Evolutionary conservation across 2,113 vertebrate species (phyloP).

Genomic region (Erythrocercus mccallii): DNA sequence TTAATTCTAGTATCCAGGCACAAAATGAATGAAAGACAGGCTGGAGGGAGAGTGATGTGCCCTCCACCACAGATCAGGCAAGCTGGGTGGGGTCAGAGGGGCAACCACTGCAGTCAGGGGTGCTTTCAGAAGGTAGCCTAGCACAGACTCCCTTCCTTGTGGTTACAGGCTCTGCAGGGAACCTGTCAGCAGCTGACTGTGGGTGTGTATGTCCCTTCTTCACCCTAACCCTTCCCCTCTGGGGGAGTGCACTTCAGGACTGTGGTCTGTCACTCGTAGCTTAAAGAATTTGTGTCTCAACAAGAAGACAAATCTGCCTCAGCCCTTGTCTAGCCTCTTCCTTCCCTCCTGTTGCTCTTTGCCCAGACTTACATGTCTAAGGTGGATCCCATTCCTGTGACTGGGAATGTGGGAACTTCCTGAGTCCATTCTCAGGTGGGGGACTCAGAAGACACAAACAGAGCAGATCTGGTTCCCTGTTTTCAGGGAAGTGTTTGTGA

Average conservation of each 20-base stretch:
- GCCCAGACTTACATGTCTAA: background rate
- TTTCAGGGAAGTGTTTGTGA: background rate
- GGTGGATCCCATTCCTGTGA: background rate
- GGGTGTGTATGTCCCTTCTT: background rate
- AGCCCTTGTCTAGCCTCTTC: background rate
- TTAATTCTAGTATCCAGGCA: background rate
- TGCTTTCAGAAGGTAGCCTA: background rate
- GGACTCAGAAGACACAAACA: background rate
- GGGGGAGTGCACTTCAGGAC: background rate
- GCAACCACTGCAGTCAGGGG: background rate
- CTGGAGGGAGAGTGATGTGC: background rate
- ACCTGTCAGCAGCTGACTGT: background rate
- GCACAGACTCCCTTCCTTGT: background rate
- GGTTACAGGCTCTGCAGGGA: background rate
- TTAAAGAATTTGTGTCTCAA: background rate
- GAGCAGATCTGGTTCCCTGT: background rate
- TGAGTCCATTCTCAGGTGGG: background rate
- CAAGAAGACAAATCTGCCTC: background rate
- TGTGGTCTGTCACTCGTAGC: fast-evolving
- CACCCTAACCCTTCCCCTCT: background rate
- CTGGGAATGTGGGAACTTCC: background rate
- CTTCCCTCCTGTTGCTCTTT: background rate
- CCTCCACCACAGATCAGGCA: background rate
- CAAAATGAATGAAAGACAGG: background rate
- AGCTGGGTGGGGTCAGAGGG: fast-evolving